phyloP scores from a whole-genome alignment of 2,797 vertebrate genomes.

The Botia kubotai region DNA sequence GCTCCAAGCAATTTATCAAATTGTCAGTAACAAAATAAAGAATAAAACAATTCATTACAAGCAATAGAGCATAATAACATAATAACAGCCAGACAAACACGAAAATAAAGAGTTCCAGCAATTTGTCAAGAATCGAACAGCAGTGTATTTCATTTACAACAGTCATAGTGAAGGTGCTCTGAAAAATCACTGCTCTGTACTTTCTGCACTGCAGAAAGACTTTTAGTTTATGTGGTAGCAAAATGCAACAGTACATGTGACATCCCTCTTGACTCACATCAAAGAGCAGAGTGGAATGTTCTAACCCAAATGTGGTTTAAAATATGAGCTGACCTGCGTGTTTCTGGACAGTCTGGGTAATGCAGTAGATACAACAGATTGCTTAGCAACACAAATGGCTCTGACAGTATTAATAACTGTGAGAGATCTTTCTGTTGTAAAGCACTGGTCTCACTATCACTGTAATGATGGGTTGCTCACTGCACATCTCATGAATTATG shows the following conservation, averaged over 20 bases:
- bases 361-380: neutral
- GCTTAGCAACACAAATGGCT: conserved; percentile 24
- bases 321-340: neutral
- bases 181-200: too few species aligned
- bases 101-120: too few species aligned
- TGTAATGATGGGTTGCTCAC: conserved; percentile 44
- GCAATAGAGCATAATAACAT: too few species aligned
- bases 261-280: neutral
- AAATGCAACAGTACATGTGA: neutral
- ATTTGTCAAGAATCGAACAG: too few species aligned
- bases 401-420: conserved; percentile 35
- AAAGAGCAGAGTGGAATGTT: neutral
- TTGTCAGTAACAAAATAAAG: too few species aligned
- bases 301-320: conserved; percentile 2
- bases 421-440: conserved; percentile 36
- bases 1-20: too few species aligned
- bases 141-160: too few species aligned
- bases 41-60: too few species aligned
- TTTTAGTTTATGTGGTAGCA: too few species aligned
- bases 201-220: neutral
- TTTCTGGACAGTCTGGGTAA: neutral
- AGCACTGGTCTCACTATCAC: conserved; percentile 29
- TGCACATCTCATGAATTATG: conserved; percentile 56
- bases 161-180: too few species aligned
- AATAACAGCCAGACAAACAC: too few species aligned